Conservation (phyloP, 2,113 vertebrate species). For the Sceloporus undulatus region DNA sequence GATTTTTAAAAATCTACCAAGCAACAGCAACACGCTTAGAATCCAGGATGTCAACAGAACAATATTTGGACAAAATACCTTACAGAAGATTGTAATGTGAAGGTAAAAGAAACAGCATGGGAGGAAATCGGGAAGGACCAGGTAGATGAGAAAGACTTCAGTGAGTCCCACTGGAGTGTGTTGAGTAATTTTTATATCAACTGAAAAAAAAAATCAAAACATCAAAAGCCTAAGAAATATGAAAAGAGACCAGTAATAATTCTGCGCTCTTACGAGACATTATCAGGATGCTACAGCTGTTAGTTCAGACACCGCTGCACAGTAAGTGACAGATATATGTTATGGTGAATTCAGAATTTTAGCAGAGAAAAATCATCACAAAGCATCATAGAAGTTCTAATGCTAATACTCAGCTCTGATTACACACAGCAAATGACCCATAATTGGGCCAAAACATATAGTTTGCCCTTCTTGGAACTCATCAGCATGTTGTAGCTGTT, state of each 20-base stretch:
- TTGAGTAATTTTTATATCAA: not conserved
- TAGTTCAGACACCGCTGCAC: not conserved
- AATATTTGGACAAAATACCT: not conserved
- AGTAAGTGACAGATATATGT: conserved; percentile 9
- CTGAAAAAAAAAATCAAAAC: not conserved
- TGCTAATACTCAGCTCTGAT: not conserved
- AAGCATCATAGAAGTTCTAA: conserved; percentile 13
- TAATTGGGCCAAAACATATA: conserved; percentile 23
- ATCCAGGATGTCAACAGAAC: conserved; percentile 7
- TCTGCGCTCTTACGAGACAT: not conserved
- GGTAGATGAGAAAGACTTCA: not conserved
- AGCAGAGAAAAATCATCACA: conserved; percentile 26
- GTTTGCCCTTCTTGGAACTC: conserved; percentile 42
- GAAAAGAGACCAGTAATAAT: conserved; percentile 14
- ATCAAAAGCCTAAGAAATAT: conserved; percentile 14
- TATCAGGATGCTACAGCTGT: conserved; percentile 33
- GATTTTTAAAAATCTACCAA: not conserved
- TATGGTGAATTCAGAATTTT: conserved; percentile 34
- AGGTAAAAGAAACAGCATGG: not conserved
- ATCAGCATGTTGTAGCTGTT: conserved; percentile 52
- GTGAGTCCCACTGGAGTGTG: not conserved
- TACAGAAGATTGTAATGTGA: conserved; percentile 17
- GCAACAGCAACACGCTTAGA: not conserved
- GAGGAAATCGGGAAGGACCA: not conserved
- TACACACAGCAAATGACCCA: conserved; percentile 24